phyloP scores from a whole-genome alignment of 1,140 invertebrate genomes.

The Armadillidium nasatum region DNA sequence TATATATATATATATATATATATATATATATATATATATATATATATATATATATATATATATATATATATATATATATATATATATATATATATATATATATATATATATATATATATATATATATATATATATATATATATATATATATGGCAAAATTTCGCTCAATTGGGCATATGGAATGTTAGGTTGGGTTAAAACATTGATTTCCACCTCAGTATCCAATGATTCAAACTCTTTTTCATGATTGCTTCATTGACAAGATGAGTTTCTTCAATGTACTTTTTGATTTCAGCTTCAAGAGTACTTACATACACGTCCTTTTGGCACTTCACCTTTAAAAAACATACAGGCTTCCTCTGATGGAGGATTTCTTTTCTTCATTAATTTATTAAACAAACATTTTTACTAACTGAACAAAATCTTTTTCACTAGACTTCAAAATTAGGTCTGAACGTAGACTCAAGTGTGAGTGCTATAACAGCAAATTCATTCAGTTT shows the following conservation, averaged over 20 bases:
- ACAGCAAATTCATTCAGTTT: no score
- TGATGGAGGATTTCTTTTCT: neutral
- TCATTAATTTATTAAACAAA: neutral
- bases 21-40: conserved; percentile 2
- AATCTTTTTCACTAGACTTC: no score
- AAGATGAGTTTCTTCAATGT: neutral
- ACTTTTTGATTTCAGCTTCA: neutral
- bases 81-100: conserved; percentile 18
- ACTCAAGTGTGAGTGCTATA: no score
- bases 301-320: neutral
- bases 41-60: conserved; percentile 13
- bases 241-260: neutral
- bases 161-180: no score
- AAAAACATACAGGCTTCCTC: neutral
- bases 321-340: neutral
- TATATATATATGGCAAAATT: neutral
- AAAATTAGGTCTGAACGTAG: no score
- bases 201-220: neutral
- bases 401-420: no score
- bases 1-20: neutral
- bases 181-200: neutral
- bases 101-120: neutral
- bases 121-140: conserved; percentile 4
- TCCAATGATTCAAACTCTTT: neutral
- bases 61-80: conserved; percentile 19